These are phyloP conservation scores for Philereme transversata DNA, from an alignment of 2,888 invertebrate genomes.

Conservation along the genomic window DNA sequence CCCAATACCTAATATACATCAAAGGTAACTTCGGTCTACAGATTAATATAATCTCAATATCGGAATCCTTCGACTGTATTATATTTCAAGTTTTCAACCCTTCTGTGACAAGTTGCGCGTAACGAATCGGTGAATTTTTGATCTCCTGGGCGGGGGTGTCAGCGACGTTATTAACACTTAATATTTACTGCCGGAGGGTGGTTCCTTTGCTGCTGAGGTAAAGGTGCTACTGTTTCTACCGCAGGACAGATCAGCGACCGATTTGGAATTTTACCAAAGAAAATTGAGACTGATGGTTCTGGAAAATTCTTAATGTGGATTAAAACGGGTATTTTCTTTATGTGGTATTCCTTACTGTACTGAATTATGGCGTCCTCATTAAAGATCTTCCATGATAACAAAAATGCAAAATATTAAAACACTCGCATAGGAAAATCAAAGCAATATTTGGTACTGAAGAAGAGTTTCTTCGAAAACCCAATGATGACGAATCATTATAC, in stretches of 20 bases:
- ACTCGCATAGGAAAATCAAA: no score
- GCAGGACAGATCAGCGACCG: conserved; percentile 1
- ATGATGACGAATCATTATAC: no score
- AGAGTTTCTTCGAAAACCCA: no score
- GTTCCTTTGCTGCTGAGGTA: conserved; percentile 13
- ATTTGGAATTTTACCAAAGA: neutral
- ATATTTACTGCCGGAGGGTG: conserved; percentile 65
- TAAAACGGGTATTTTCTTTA: no score
- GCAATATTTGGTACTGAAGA: no score
- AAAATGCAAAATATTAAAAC: no score
- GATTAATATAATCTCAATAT: conserved; percentile 42
- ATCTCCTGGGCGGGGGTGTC: conserved; percentile 61
- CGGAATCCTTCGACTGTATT: conserved; percentile 35
- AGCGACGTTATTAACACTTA: conserved; percentile 74
- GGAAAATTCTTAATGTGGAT: no score
- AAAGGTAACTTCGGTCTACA: conserved; percentile 31
- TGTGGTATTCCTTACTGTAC: no score
- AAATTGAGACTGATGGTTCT: no score
- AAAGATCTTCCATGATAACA: no score
- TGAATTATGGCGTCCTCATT: no score
- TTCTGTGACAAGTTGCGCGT: conserved; percentile 61
- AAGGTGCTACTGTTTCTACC: conserved; percentile 15
- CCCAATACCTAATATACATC: conserved; percentile 39
- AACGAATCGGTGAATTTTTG: conserved; percentile 75
- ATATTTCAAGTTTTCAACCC: conserved; percentile 53